Evolutionary conservation across 2,797 vertebrate species (phyloP), one percentile per base, ranked within the genome.

Genomic region (Sebastes miniatus): DNA sequence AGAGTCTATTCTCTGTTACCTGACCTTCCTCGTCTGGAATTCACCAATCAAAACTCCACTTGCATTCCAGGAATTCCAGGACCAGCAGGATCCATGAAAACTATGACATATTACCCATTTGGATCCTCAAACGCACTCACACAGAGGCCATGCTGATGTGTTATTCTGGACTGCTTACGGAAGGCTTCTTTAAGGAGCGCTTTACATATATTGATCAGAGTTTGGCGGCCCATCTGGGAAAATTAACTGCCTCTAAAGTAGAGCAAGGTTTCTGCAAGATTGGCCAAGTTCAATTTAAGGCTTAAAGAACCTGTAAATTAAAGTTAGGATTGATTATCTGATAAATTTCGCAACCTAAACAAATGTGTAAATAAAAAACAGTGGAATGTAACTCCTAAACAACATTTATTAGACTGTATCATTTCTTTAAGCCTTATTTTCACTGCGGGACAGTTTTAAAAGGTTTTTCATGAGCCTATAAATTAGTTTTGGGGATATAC

Each of bases 11-110:
- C 5, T 4, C 5, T 4, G 58, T 87, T 85, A 78, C 85, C 76
- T 62, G 83, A 88, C 86, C 69, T 86, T 62, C 77, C 57, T 56
- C 9, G 77, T 79, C 76, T 81, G 90, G 83, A 80, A 84, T 79
- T 20, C 72, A 66, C 65, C 1, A 5, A 69, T 73, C 25, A 39
- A 25, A 88, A 79, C 69, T 79, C 47, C 64, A 79, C 56, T 50
- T 71, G 79, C 91, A 93, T 94, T 93, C 92, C 93, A 79, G 63
- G 66, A 69, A 93, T 93, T 92, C 92, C 90, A 77, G 9, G 25
- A 88, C 13, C 81, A 27, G 81, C 24, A 69, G 82, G 71, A 88
- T 63, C 64, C 78, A 80, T 79, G 31, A 88, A 89, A 89, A 76
- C 81, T n/a, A 61, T 77, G 84, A 88, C 86, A 88, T 63, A 82